A percentile compares a stretch with the other conserved stretches of the same genome.
Evolutionary conservation across 2,797 vertebrate species (phyloP).

Genomic region (Onychomys torridus): DNA sequence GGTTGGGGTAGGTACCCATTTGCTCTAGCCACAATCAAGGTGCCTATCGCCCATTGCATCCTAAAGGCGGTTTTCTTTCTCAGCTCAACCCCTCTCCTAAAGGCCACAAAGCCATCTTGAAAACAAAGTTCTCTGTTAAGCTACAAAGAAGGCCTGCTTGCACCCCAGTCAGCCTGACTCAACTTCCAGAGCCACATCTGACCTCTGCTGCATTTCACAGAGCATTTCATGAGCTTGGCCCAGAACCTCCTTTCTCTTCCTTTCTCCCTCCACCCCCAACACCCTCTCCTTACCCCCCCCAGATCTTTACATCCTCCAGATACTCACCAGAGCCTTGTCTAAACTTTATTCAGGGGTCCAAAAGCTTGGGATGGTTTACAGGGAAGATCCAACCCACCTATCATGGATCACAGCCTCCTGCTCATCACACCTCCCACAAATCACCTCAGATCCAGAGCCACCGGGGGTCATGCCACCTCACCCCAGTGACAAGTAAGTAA

Average conservation of each 20-base stretch:
- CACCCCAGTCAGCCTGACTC: not conserved
- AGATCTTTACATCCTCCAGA: not conserved
- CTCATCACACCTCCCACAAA: not conserved
- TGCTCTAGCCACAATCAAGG: fast-evolving
- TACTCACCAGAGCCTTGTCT: constrained; percentile 38
- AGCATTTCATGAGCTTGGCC: constrained; percentile 61
- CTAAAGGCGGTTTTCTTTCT: not conserved
- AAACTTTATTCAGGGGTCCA: constrained; percentile 67
- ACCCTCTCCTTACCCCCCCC: too few relatives aligned
- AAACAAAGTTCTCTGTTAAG: not conserved
- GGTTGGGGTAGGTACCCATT: not conserved
- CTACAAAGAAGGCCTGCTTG: not conserved
- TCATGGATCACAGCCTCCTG: constrained; percentile 48
- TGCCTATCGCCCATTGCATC: fast-evolving
- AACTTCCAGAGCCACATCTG: constrained; percentile 26
- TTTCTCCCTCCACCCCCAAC: too few relatives aligned
- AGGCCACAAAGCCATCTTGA: not conserved
- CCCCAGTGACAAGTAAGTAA: not conserved
- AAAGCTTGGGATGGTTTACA: constrained; percentile 53
- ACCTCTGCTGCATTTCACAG: constrained; percentile 7
- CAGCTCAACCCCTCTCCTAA: not conserved
- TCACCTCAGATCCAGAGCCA: not conserved
- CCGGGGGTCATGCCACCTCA: fast-evolving
- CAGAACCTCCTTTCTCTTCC: not conserved
- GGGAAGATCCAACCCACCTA: constrained; percentile 56